Evolutionary conservation across 92 coral and sea anemone species (phyloP).

Genomic region (Zoanthus solanderi): DNA sequence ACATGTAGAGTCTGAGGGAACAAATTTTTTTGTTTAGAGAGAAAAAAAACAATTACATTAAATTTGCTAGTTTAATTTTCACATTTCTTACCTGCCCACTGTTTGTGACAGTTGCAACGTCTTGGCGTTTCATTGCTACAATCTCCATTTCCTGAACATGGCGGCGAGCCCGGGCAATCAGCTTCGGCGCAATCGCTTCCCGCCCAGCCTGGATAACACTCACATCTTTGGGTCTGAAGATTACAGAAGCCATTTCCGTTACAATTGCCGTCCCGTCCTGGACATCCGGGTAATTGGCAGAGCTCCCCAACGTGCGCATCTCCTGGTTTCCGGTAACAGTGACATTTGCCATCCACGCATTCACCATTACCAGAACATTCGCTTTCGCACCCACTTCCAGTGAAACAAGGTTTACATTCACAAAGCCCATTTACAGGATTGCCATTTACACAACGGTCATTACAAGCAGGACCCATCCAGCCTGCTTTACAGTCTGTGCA

Average conservation of each 20-base stretch:
- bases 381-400: constrained; percentile 73
- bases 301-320: constrained; percentile 71
- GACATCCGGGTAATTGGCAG: constrained; percentile 78
- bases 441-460: constrained; percentile 71
- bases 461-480: constrained; percentile 81
- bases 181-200: constrained; percentile 66
- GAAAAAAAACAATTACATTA: not conserved
- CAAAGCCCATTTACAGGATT: constrained; percentile 59
- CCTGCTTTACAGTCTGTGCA: constrained; percentile 68
- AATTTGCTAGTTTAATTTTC: not conserved
- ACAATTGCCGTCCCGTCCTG: constrained; percentile 77
- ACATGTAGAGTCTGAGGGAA: no score
- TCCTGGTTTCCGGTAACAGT: constrained; percentile 51
- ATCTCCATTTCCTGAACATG: constrained; percentile 74
- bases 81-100: constrained; percentile 55
- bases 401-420: constrained; percentile 71
- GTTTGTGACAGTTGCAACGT: constrained; percentile 56
- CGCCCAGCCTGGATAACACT: constrained; percentile 79
- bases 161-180: constrained; percentile 74
- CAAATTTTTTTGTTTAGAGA: no score
- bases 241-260: constrained; percentile 74
- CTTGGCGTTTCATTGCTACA: constrained; percentile 69
- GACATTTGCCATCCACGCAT: constrained; percentile 65
- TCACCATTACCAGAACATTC: constrained; percentile 74
- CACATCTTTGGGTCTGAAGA: constrained; percentile 58